A percentile compares a stretch with the other conserved stretches of the same genome.
These are phyloP conservation scores for Drosophila carrolli DNA, from an alignment of 1,140 invertebrate species.

Conservation along the genomic window DNA sequence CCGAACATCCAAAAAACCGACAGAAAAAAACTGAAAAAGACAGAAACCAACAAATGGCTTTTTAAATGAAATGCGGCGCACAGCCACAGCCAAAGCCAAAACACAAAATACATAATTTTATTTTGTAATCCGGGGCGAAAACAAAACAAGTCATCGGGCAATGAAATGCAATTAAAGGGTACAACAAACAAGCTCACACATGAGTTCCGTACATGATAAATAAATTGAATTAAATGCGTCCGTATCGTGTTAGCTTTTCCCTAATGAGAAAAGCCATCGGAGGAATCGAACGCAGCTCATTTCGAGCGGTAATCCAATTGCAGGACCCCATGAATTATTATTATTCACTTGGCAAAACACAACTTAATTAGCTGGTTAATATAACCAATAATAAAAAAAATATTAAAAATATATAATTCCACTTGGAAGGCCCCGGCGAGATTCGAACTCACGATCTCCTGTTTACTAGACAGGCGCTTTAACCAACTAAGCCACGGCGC, in stretches of 20 bases:
- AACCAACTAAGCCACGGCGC: constrained; percentile 88
- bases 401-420: constrained; percentile 2
- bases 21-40: constrained; percentile 24
- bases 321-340: constrained; percentile 12
- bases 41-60: constrained; percentile 42
- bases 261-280: constrained; percentile 29
- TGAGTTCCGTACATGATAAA: constrained; percentile 45
- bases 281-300: constrained; percentile 38
- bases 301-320: constrained; percentile 46
- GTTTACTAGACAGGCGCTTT: constrained; percentile 88
- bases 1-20: constrained; percentile 50
- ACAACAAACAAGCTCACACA: constrained; percentile 16
- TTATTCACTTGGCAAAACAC: constrained; percentile 19
- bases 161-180: constrained; percentile 61
- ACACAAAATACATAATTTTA: constrained; percentile 65
- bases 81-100: constrained; percentile 22
- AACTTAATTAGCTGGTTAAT: constrained; percentile 32
- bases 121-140: constrained; percentile 54
- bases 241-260: constrained; percentile 38
- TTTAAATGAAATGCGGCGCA: constrained; percentile 47
- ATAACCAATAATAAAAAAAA: neutral
- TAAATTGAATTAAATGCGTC: constrained; percentile 59
- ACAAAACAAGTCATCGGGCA: constrained; percentile 42
- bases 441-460: constrained; percentile 88
- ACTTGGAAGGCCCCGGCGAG: constrained; percentile 86